These are phyloP conservation scores for Melitaea cinxia DNA, from an alignment of 1,140 invertebrate species.

Conservation along the genomic window DNA sequence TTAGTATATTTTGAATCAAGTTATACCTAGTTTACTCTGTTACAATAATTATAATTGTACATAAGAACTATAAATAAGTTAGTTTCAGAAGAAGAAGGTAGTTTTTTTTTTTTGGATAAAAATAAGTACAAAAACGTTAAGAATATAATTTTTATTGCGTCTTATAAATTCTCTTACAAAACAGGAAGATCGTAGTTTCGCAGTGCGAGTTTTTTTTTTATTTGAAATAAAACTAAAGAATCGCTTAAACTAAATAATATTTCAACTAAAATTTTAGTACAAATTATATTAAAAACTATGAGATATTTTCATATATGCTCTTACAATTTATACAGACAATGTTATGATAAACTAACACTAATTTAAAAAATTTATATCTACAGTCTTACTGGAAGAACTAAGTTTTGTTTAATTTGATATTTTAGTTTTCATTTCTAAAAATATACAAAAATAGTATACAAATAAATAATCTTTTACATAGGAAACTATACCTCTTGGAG, in stretches of 20 bases:
- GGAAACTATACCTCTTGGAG: constrained; percentile 48
- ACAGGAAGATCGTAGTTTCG: constrained; percentile 74
- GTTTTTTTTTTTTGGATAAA: neutral
- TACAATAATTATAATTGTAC: too few species aligned
- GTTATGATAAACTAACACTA: constrained; percentile 50
- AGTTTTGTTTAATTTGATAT: constrained; percentile 43
- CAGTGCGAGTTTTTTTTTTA: constrained; percentile 64
- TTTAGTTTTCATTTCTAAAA: constrained; percentile 53
- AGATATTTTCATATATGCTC: constrained; percentile 70
- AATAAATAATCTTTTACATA: constrained; percentile 79
- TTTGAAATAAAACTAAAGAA: constrained; percentile 55
- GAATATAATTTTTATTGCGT: constrained; percentile 78
- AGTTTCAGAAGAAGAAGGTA: too few species aligned
- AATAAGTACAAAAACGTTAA: constrained; percentile 42
- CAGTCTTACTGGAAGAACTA: constrained; percentile 70
- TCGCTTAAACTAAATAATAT: constrained; percentile 52
- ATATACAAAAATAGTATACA: constrained; percentile 75
- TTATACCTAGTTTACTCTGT: too few species aligned
- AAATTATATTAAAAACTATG: constrained; percentile 70
- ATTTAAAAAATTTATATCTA: constrained; percentile 65
- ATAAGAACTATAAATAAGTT: too few species aligned
- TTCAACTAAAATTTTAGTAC: constrained; percentile 59
- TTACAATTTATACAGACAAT: constrained; percentile 76
- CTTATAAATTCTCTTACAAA: constrained; percentile 78
- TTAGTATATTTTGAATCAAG: too few species aligned